These are phyloP conservation scores for Catamblyrhynchus diadema DNA, from an alignment of 2,797 vertebrate genomes.

Conservation along the genomic window DNA sequence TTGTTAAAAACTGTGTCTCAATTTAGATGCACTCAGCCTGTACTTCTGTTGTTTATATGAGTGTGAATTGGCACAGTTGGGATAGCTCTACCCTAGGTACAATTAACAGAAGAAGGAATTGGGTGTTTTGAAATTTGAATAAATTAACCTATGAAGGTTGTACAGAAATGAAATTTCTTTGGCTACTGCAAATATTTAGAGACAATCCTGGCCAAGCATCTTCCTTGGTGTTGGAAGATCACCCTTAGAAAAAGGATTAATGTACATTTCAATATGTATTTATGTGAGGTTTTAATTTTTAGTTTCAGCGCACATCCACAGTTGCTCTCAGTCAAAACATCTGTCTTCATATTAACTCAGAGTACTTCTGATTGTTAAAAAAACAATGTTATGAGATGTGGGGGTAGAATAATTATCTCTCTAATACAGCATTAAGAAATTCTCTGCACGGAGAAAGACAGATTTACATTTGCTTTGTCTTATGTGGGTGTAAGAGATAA, in stretches of 20 bases:
- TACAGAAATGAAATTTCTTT: background rate
- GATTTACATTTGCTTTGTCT: conserved; percentile 39
- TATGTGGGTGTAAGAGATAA: conserved; percentile 46
- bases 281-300: background rate
- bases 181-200: background rate
- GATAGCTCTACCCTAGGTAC: background rate
- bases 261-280: background rate
- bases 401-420: conserved; percentile 35
- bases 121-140: background rate
- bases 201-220: background rate
- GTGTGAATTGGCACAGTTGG: background rate
- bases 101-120: background rate
- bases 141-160: background rate
- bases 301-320: background rate
- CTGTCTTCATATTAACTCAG: conserved; percentile 58
- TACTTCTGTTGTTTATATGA: background rate
- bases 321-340: conserved; percentile 47
- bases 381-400: conserved; percentile 46
- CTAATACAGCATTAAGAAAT: conserved; percentile 41
- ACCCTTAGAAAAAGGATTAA: background rate
- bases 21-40: background rate
- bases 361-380: conserved; percentile 55
- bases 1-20: background rate
- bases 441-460: background rate
- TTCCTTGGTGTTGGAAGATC: background rate